phyloP scores from a whole-genome alignment of 2,888 invertebrate genomes.

The Herminia tarsipennalis region DNA sequence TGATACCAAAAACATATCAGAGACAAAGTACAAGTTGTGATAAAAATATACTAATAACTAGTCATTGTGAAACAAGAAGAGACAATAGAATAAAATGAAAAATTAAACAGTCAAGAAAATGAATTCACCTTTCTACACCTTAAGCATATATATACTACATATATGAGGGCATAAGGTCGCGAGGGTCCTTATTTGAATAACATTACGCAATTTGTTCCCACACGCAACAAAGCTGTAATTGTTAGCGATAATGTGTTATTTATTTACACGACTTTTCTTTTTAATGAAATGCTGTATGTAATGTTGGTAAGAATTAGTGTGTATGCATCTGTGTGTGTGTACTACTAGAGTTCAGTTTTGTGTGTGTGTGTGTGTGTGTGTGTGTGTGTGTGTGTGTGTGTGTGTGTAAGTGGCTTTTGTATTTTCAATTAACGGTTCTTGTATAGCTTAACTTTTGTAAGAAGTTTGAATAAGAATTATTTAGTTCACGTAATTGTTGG shows the following conservation, averaged over 20 bases:
- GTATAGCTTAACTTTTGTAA: background rate
- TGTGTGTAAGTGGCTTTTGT: background rate
- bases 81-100: too few relatives aligned
- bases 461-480: background rate
- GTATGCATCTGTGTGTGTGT: background rate
- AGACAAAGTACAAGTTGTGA: too few relatives aligned
- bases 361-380: background rate
- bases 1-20: too few relatives aligned
- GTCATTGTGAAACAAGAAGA: too few relatives aligned
- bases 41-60: too few relatives aligned
- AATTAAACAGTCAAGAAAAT: too few relatives aligned
- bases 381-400: background rate
- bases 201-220: constrained; percentile 44
- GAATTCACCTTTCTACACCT: background rate
- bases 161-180: constrained; percentile 20
- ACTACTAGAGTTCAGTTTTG: too few relatives aligned
- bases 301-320: background rate
- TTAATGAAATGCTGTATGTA: constrained; percentile 7
- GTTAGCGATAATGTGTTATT: constrained; percentile 44
- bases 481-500: constrained; percentile 4
- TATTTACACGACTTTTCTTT: constrained; percentile 29
- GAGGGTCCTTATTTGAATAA: constrained; percentile 43
- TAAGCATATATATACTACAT: constrained; percentile 6
- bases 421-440: background rate
- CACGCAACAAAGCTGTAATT: constrained; percentile 46